A percentile compares a stretch with the other conserved stretches of the same genome.
Evolutionary conservation across 2,113 vertebrate species (phyloP).

Genomic region (Pampusana beccarii): DNA sequence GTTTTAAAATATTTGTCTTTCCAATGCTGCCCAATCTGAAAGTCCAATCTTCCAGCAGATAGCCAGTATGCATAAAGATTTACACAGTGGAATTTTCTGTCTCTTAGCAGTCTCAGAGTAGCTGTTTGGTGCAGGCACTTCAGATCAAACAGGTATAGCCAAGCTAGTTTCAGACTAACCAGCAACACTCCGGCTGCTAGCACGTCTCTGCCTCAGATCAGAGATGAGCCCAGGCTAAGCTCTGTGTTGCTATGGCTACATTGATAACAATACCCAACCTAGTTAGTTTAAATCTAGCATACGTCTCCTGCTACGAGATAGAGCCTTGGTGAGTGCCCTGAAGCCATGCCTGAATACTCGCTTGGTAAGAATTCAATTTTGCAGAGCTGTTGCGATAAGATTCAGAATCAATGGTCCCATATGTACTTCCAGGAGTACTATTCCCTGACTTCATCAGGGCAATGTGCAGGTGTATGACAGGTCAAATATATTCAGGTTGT

Average conservation of each 20-base stretch:
- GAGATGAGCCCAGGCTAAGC: background rate
- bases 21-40: background rate
- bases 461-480: background rate
- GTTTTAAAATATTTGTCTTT: background rate
- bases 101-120: background rate
- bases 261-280: background rate
- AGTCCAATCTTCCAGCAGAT: background rate
- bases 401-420: background rate
- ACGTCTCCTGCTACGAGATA: background rate
- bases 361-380: conserved; percentile 34
- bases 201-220: fast-evolving
- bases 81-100: background rate
- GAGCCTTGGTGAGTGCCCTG: background rate
- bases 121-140: background rate
- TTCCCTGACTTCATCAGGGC: background rate
- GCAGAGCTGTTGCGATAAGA: background rate
- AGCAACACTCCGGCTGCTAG: background rate
- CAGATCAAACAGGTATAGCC: background rate
- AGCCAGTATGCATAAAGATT: background rate
- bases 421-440: background rate
- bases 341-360: background rate
- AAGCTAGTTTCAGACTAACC: background rate
- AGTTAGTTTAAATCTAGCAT: conserved; percentile 24
- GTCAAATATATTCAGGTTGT: background rate
- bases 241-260: conserved; percentile 47